These are phyloP conservation scores for Acholoe squamosa DNA, from an alignment of 2,888 invertebrate species.

Conservation along the genomic window DNA sequence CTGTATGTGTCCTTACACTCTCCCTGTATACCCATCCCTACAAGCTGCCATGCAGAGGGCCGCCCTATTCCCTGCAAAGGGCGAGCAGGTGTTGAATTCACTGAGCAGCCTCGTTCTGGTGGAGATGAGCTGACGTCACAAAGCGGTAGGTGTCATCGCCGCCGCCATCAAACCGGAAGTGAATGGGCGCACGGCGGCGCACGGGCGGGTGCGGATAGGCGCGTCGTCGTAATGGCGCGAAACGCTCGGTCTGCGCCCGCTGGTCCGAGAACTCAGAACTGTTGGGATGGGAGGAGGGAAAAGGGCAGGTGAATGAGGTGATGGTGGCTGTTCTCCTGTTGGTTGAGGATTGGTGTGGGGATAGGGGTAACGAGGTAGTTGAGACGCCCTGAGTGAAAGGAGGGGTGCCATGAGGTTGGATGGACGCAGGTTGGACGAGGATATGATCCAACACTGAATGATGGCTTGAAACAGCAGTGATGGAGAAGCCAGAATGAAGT, in stretches of 20 bases:
- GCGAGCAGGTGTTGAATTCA: slow-evolving; percentile 40
- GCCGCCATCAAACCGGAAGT: slow-evolving; percentile 27
- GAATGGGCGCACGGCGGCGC: slow-evolving; percentile 50
- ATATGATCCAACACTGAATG: no score
- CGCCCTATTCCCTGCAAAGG: slow-evolving; percentile 45
- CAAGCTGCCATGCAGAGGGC: not conserved
- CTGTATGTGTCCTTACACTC: no score
- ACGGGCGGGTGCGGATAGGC: not conserved
- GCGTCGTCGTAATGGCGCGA: slow-evolving; percentile 27
- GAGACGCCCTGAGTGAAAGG: no score
- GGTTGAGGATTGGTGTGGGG: no score
- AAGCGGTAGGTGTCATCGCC: slow-evolving; percentile 44
- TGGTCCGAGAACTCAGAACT: not conserved
- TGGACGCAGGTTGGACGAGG: no score
- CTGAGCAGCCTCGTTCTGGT: slow-evolving; percentile 53
- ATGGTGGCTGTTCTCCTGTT: not conserved
- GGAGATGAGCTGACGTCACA: slow-evolving; percentile 52
- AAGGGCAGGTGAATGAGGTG: not conserved
- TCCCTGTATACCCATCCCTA: not conserved
- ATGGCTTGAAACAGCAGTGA: no score
- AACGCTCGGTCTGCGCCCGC: slow-evolving; percentile 18
- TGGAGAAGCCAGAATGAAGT: no score
- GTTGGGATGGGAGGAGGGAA: not conserved
- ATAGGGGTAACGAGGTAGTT: no score
- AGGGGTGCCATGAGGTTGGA: no score